phyloP scores from a whole-genome alignment of 2,113 vertebrate species.

The Gymnarchus niloticus region DNA sequence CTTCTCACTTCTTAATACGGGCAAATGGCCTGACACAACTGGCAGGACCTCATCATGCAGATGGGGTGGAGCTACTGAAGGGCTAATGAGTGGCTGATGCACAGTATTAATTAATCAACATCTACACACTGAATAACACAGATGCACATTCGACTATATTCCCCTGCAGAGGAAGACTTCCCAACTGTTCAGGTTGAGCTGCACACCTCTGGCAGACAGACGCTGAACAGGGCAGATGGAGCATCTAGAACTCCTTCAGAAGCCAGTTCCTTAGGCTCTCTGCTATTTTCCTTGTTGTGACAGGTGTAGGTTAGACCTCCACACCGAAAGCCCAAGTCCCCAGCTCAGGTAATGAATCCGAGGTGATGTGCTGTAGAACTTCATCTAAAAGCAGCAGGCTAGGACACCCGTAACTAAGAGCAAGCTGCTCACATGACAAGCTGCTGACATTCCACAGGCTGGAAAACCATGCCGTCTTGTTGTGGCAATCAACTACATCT shows the following conservation, averaged over 20 bases:
- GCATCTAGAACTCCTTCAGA: not conserved
- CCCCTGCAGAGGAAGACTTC: too few species aligned
- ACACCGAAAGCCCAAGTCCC: too few species aligned
- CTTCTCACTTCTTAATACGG: slow-evolving; percentile 34
- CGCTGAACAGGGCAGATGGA: slow-evolving; percentile 34
- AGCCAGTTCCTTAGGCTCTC: not conserved
- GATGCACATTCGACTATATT: slow-evolving; percentile 30
- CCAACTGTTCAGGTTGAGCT: slow-evolving; percentile 38
- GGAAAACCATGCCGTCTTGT: not conserved
- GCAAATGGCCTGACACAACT: slow-evolving; percentile 42
- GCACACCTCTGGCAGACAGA: slow-evolving; percentile 42
- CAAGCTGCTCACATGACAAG: too few species aligned
- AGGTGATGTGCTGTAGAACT: too few species aligned
- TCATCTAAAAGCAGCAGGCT: too few species aligned
- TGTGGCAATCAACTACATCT: not conserved
- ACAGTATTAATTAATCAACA: slow-evolving; percentile 71
- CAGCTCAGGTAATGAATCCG: too few species aligned
- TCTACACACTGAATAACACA: slow-evolving; percentile 68
- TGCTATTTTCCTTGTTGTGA: not conserved
- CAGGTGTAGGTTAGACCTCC: too few species aligned
- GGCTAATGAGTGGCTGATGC: slow-evolving; percentile 71
- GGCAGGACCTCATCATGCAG: slow-evolving; percentile 32
- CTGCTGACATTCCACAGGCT: too few species aligned
- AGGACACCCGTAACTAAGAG: too few species aligned
- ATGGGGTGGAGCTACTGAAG: slow-evolving; percentile 48